Percentiles rank a stretch among this genome's conserved stretches.
These are phyloP conservation scores for Anisognathus igniventris DNA, from an alignment of 2,797 vertebrate genomes.

Conservation along the genomic window DNA sequence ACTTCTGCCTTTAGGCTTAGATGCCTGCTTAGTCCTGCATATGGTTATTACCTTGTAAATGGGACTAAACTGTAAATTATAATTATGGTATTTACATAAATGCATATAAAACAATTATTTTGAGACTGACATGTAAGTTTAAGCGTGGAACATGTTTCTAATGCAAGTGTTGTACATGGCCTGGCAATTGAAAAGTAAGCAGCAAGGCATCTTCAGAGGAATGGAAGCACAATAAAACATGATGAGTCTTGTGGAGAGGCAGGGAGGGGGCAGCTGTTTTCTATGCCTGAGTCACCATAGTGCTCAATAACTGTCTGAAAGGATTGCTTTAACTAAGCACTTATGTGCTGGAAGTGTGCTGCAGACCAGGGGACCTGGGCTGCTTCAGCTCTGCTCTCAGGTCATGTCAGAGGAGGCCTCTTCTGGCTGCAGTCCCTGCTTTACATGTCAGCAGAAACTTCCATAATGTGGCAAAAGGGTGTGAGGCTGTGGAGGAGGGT, in stretches of 20 bases:
- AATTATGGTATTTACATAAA: constrained; percentile 48
- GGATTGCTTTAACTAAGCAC: constrained; percentile 69
- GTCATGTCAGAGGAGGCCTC: constrained; percentile 40
- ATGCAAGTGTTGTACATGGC: background rate
- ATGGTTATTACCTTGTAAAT: constrained; percentile 51
- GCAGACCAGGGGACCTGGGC: constrained; percentile 29
- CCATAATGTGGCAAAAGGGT: background rate
- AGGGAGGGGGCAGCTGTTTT: background rate
- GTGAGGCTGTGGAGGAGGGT: background rate
- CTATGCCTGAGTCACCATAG: constrained; percentile 40
- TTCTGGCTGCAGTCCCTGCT: constrained; percentile 26
- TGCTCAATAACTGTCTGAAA: constrained; percentile 71
- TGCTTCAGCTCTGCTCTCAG: constrained; percentile 40
- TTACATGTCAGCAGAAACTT: constrained; percentile 20
- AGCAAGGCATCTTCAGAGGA: constrained; percentile 7
- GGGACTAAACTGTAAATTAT: background rate
- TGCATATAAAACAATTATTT: constrained; percentile 8
- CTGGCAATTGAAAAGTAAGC: background rate
- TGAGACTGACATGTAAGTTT: background rate
- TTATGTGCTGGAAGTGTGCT: constrained; percentile 42
- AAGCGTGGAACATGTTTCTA: background rate
- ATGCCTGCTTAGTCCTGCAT: constrained; percentile 39
- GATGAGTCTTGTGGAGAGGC: background rate
- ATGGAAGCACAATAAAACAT: constrained; percentile 23
- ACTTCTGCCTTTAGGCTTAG: constrained; percentile 56